Evolutionary conservation across 2,797 vertebrate genomes (phyloP), one percentile per base, ranked within the genome.

Genomic region (Miopithecus talapoin): DNA sequence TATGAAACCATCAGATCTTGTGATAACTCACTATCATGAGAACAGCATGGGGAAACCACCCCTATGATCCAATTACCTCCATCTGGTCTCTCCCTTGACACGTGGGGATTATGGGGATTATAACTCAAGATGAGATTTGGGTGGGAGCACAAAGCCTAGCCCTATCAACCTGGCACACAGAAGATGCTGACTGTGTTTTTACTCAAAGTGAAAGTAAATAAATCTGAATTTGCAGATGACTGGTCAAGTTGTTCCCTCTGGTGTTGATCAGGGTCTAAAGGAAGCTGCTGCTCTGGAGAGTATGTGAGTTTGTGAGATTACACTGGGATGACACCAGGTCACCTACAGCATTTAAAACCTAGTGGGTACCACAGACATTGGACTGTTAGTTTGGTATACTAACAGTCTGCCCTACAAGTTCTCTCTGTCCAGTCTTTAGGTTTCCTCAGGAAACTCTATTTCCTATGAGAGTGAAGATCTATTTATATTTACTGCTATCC

Each of bases 201-300:
- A 97, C 64, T 92, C 76, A 79, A 93, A 76, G 12, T n/a, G 70
- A 95, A 93, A 89, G 22, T n/a, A 81, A 33, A 59, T 33, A 59
- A 79, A 80, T 87, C 50, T 93, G 64, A 90, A 70, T 46, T 83
- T 94, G 22, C 24, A 19, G 64, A 55, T 33, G 24, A 68, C 28
- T 43, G 22, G 17, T 74, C 85, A 89, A 33, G 19, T 28, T 64
- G 41, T 70, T 88, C 19, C 50, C 53, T 53, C 46, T 83, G n/a
- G 5, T 79, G 33, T 9, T 17, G 28, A 11, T 78, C 46, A 75
- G 41, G 64, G 22, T 91, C 68, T 53, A 33, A 55, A 64, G n/a
- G 70, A 48, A 46, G 39, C 11, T 36, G 24, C 57, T 57, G 13
- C 13, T 84, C 36, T 16, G 28, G 85, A 61, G 26, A 76, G 5